Conservation (phyloP, 2,797 vertebrate genomes). For the Malacoraja senta region DNA sequence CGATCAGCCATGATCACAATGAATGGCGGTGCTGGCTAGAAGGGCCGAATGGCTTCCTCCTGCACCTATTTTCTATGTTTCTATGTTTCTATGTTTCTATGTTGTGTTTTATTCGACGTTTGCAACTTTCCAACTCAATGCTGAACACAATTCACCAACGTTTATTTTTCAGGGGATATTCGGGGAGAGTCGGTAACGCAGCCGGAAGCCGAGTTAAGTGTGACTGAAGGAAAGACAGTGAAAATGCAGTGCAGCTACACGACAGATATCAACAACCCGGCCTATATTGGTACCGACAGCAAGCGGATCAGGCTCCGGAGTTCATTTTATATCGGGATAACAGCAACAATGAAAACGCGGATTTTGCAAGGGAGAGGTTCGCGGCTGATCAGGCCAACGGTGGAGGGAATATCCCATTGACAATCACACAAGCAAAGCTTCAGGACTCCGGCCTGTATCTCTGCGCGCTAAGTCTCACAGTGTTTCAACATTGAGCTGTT, state of each 20-base stretch:
- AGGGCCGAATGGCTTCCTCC: too few relatives aligned
- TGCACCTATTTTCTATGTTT: too few relatives aligned
- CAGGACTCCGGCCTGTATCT: background rate
- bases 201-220: rapidly evolving
- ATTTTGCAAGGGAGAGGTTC: slow-evolving; percentile 13
- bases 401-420: slow-evolving; percentile 3
- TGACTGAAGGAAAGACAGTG: background rate
- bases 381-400: background rate
- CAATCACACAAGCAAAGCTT: background rate
- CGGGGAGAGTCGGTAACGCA: background rate
- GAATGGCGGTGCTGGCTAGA: too few relatives aligned
- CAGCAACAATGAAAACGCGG: background rate
- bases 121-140: background rate
- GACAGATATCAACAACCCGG: background rate
- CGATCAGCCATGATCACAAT: too few relatives aligned
- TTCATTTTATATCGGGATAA: slow-evolving; percentile 39
- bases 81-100: too few relatives aligned
- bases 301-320: background rate
- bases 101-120: too few relatives aligned
- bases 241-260: background rate
- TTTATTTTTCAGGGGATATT: background rate
- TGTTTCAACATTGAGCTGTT: background rate
- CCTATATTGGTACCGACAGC: slow-evolving; percentile 30
- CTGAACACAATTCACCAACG: too few relatives aligned
- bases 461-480: slow-evolving; percentile 13